Conservation (phyloP, 2,888 invertebrate species). For the Coelogynopora nodosa region DNA sequence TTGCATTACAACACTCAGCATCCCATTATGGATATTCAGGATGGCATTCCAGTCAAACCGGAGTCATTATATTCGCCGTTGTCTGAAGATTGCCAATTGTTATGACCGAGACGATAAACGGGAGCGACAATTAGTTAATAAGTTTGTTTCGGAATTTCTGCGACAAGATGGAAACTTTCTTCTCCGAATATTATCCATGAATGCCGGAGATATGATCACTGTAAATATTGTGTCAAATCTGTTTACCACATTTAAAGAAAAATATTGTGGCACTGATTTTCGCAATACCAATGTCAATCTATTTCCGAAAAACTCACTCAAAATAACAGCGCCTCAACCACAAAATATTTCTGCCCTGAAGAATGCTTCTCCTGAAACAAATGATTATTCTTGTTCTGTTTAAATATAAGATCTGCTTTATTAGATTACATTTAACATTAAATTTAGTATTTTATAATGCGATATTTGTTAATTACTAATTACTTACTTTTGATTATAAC, state of each 20-base stretch:
- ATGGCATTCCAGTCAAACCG: neutral
- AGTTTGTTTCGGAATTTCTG: constrained; percentile 40
- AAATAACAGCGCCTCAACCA: no score
- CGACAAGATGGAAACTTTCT: constrained; percentile 44
- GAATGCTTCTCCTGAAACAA: no score
- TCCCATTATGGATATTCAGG: constrained; percentile 41
- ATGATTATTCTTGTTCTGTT: no score
- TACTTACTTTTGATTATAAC: no score
- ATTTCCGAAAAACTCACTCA: no score
- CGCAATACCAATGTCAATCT: no score
- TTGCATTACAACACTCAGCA: constrained; percentile 7
- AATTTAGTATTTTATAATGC: no score
- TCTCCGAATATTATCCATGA: constrained; percentile 43
- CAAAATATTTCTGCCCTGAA: no score
- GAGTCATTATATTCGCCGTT: constrained; percentile 26
- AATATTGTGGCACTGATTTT: neutral
- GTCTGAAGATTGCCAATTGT: constrained; percentile 33
- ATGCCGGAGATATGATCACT: constrained; percentile 43
- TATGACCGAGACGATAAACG: neutral
- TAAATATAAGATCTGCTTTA: no score
- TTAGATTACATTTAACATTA: no score
- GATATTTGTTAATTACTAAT: no score
- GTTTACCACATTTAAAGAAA: constrained; percentile 38
- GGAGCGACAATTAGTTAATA: neutral
- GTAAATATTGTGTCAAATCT: constrained; percentile 31